These are phyloP conservation scores for Poeciliopsis presidionis DNA, from an alignment of 2,797 vertebrate species.

Conservation along the genomic window DNA sequence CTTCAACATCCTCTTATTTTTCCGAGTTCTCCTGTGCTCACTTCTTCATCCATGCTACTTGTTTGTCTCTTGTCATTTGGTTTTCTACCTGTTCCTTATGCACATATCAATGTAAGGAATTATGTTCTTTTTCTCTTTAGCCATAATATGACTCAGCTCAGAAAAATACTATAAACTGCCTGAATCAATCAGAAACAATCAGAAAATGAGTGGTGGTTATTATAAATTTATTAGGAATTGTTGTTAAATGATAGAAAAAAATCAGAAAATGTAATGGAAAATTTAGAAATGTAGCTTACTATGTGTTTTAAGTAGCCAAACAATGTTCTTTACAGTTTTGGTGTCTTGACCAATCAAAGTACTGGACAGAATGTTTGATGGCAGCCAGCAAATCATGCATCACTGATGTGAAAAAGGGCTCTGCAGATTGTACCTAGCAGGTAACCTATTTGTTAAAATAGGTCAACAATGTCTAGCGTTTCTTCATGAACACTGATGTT, in stretches of 20 bases:
- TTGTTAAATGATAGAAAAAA: not conserved
- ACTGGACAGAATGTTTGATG: not conserved
- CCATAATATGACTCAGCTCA: not conserved
- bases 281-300: not conserved
- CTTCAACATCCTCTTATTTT: not conserved
- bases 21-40: not conserved
- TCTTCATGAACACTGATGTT: not conserved
- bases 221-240: not conserved
- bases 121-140: not conserved
- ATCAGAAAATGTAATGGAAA: not conserved
- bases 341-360: not conserved
- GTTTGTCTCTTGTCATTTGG: not conserved
- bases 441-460: not conserved
- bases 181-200: not conserved
- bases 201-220: not conserved
- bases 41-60: not conserved
- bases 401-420: not conserved
- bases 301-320: not conserved
- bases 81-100: not conserved
- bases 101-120: not conserved
- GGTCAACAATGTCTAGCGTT: not conserved
- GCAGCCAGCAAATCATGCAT: not conserved
- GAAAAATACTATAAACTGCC: not conserved
- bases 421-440: not conserved
- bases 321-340: not conserved